Evolutionary conservation across 2,888 invertebrate species (phyloP), one percentile per base, ranked within the genome.

Genomic region (Eupithecia vulgata): DNA sequence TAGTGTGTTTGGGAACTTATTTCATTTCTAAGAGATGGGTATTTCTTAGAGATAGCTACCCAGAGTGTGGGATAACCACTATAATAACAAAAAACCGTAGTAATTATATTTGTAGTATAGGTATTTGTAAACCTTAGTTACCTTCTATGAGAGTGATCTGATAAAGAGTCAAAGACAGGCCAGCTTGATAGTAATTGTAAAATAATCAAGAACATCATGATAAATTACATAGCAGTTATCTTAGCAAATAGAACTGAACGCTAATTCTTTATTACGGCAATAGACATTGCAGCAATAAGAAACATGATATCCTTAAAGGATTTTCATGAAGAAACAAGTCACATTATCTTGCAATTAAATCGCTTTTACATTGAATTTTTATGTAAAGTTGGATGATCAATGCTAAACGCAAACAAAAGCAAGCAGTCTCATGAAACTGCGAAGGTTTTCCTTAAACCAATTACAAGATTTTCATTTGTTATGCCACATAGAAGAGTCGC

Each of bases 301-400:
- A 65, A 65, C 12, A 40, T 37, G 52, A 52, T 52, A 12, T 52
- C 21, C 52, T 12, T n/a, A 48, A 21, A 52, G 21, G 21, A 21
- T 5, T 52, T 52, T 21, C 52, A 25, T 12, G 52, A 52, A 21
- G 52, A 52, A 52, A 52, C 52, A 21, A 30, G 30, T 30, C 2
- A 3, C 10, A 21, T 52, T 52, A 10, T 52, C 8, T 21, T 7
- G 42, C 59, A 15, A 40, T 21, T 45, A 21, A 34, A 69, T 34
- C 17, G 25, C 42, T 45, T 34, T 61, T 52, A 40, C 42, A 70
- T 40, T 73, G 37, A 30, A 48, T 67, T 69, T 52, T 52, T 64
- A 70, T 70, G 67, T 21, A 35, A 69, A 25, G n/a, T 8, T 66
- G 48, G n/a, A 48, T 48, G 5, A 0, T n/a, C 48, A 48, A 48